These are phyloP conservation scores for Rhynchonycteris naso DNA, from an alignment of 2,797 vertebrate genomes.

Conservation along the genomic window DNA sequence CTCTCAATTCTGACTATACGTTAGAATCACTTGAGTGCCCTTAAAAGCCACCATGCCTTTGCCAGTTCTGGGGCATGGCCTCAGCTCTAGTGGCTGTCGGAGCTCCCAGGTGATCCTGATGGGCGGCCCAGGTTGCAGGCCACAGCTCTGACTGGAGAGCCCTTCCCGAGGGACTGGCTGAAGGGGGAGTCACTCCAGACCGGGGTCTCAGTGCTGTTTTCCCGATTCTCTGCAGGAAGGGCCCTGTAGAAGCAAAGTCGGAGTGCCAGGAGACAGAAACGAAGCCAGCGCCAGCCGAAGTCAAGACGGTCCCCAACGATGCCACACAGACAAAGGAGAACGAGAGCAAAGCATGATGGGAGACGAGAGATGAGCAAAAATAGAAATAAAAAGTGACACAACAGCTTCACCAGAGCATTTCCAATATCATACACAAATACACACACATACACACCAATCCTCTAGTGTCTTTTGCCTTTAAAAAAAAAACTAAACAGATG, in stretches of 20 bases:
- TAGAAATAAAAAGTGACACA: slow-evolving; percentile 85
- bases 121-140: background rate
- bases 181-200: background rate
- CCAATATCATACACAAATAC: slow-evolving; percentile 79
- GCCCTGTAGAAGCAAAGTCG: slow-evolving; percentile 90
- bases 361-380: slow-evolving; percentile 73
- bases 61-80: background rate
- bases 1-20: background rate
- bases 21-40: background rate
- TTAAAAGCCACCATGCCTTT: background rate
- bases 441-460: slow-evolving; percentile 87
- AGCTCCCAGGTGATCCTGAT: background rate
- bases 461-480: slow-evolving; percentile 96
- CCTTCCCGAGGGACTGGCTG: background rate
- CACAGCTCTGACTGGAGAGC: background rate
- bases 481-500: slow-evolving; percentile 80
- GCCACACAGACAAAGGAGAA: slow-evolving; percentile 92
- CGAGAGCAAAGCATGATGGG: slow-evolving; percentile 96
- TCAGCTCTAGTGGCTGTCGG: background rate
- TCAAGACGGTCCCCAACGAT: slow-evolving; percentile 92
- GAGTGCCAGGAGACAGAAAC: slow-evolving; percentile 89
- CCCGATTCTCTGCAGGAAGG: slow-evolving; percentile 88
- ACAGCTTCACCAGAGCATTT: slow-evolving; percentile 89
- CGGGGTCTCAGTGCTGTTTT: slow-evolving; percentile 74
- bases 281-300: slow-evolving; percentile 90